Conservation (phyloP, 1,140 invertebrate genomes). For the Nasonia giraulti region DNA sequence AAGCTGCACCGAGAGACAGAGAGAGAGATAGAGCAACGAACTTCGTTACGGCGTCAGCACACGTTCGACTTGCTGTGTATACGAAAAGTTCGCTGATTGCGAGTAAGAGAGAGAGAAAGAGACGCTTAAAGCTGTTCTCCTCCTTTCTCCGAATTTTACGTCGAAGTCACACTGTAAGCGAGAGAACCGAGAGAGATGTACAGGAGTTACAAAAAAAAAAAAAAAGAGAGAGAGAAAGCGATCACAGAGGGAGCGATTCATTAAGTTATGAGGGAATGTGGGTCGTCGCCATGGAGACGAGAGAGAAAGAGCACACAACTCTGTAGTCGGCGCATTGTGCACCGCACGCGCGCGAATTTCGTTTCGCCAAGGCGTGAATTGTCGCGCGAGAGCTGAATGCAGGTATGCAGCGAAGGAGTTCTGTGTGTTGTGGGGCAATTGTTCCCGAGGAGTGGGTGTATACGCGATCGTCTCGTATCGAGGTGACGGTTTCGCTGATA, state of each 20-base stretch:
- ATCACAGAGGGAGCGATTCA: slow-evolving; percentile 41
- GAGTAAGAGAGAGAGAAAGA: not conserved
- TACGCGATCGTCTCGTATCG: too few relatives aligned
- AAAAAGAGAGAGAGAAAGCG: slow-evolving; percentile 8
- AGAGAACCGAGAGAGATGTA: slow-evolving; percentile 31
- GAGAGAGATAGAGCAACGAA: too few relatives aligned
- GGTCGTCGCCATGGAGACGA: slow-evolving; percentile 58
- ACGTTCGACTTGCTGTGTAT: too few relatives aligned
- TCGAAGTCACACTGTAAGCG: not conserved
- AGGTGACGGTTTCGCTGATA: too few relatives aligned
- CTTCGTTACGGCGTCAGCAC: too few relatives aligned
- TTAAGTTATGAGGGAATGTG: slow-evolving; percentile 55
- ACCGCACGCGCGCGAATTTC: slow-evolving; percentile 17
- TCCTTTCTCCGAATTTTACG: not conserved
- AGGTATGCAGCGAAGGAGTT: too few relatives aligned
- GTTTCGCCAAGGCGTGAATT: not conserved
- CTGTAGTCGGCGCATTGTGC: not conserved
- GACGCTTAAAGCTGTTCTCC: not conserved
- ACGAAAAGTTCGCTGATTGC: slow-evolving; percentile 1
- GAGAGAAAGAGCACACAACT: not conserved
- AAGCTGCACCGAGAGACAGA: too few relatives aligned
- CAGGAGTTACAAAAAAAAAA: not conserved
- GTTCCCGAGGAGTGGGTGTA: too few relatives aligned
- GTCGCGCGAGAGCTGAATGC: too few relatives aligned
- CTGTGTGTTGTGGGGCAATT: too few relatives aligned